These are phyloP conservation scores for Catajapyx aquilonaris DNA, from an alignment of 1,140 invertebrate genomes.

Conservation along the genomic window DNA sequence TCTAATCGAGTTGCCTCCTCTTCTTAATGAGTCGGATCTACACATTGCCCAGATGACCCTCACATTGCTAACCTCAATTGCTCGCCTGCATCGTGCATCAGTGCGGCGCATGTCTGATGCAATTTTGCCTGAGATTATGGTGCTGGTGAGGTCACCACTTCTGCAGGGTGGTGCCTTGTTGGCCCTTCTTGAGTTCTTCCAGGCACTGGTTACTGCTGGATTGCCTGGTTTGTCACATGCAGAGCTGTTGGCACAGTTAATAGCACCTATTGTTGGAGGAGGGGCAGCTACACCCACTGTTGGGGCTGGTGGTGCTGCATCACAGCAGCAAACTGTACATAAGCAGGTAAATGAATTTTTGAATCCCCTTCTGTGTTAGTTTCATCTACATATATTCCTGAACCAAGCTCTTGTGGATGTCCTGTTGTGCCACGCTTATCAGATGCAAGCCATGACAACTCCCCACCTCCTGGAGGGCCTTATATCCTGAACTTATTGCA, in stretches of 20 bases:
- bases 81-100: conserved; percentile 40
- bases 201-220: conserved; percentile 61
- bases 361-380: too few species aligned
- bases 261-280: conserved; percentile 33
- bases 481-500: too few species aligned
- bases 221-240: conserved; percentile 57
- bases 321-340: not conserved
- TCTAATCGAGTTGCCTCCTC: conserved; percentile 61
- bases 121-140: conserved; percentile 66
- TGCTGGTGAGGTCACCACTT: conserved; percentile 73
- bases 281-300: too few species aligned
- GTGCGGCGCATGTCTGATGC: conserved; percentile 37
- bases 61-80: conserved; percentile 50
- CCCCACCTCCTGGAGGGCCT: too few species aligned
- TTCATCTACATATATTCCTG: too few species aligned
- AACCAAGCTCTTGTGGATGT: too few species aligned
- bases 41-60: conserved; percentile 85
- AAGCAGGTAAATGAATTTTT: too few species aligned
- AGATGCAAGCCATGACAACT: too few species aligned
- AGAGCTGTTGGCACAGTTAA: conserved; percentile 50
- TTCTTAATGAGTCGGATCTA: conserved; percentile 82
- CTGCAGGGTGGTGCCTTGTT: conserved; percentile 57
- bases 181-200: conserved; percentile 78
- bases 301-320: too few species aligned
- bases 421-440: too few species aligned